Percentiles rank a stretch among this genome's conserved stretches.
These are phyloP conservation scores for Isurus oxyrinchus DNA, from an alignment of 2,113 vertebrate species.

Conservation along the genomic window DNA sequence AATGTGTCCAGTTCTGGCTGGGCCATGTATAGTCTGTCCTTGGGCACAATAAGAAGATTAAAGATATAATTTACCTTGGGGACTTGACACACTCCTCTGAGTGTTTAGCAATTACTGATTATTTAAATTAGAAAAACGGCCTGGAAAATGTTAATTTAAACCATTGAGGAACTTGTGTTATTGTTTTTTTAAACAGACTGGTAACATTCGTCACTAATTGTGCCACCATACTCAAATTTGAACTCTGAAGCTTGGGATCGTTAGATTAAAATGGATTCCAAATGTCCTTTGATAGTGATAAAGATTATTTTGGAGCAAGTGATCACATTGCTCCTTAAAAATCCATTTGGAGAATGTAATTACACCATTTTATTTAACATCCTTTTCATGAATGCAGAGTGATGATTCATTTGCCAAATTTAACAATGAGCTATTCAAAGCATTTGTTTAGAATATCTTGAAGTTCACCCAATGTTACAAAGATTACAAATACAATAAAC, in stretches of 20 bases:
- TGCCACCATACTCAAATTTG: background rate
- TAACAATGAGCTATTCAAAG: background rate
- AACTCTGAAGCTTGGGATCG: background rate
- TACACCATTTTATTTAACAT: background rate
- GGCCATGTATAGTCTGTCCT: no score
- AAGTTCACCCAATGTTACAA: background rate
- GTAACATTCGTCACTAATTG: background rate
- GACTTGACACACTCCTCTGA: background rate
- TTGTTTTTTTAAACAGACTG: background rate
- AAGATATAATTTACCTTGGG: background rate
- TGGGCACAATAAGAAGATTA: no score
- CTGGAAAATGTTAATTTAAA: background rate
- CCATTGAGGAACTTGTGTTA: background rate
- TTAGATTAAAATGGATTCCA: background rate
- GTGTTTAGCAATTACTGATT: background rate
- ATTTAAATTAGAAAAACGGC: background rate
- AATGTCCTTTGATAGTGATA: background rate
- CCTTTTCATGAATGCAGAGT: background rate
- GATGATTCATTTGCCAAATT: background rate
- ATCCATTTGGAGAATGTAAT: background rate
- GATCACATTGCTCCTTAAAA: background rate
- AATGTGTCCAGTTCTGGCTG: no score
- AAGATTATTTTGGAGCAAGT: background rate
- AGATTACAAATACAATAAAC: background rate
- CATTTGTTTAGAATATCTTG: background rate